Evolutionary conservation across 2,888 invertebrate genomes (phyloP).

Genomic region (Baccha elongata): DNA sequence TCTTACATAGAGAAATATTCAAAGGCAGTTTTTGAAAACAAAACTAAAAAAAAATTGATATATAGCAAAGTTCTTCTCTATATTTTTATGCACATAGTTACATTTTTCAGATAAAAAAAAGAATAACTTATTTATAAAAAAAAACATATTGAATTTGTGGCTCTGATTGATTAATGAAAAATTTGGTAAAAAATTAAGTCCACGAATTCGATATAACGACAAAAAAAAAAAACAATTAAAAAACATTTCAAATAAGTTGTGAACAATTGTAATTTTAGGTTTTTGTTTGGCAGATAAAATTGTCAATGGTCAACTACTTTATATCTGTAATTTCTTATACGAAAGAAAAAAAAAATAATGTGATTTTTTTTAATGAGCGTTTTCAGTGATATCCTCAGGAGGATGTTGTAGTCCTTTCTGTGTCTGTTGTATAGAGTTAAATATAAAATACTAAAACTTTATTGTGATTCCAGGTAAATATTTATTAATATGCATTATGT

Average conservation of each 20-base stretch:
- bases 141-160: constrained; percentile 57
- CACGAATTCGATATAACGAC: constrained; percentile 58
- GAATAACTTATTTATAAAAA: constrained; percentile 55
- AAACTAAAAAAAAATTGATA: not conserved
- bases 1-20: constrained; percentile 55
- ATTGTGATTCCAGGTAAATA: constrained; percentile 73
- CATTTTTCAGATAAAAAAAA: constrained; percentile 52
- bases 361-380: constrained; percentile 64
- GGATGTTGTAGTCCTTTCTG: constrained; percentile 62
- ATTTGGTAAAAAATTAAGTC: constrained; percentile 54
- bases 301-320: constrained; percentile 58
- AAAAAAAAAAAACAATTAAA: constrained; percentile 25
- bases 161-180: constrained; percentile 14
- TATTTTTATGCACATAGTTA: constrained; percentile 66
- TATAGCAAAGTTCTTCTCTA: constrained; percentile 63
- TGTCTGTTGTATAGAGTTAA: constrained; percentile 65
- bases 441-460: constrained; percentile 43
- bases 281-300: constrained; percentile 55
- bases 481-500: constrained; percentile 59
- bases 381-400: constrained; percentile 72
- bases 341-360: constrained; percentile 22
- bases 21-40: constrained; percentile 48
- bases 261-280: constrained; percentile 62
- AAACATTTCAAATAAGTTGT: constrained; percentile 69
- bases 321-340: constrained; percentile 59